A percentile compares a stretch with the other conserved stretches of the same genome.
phyloP scores from a whole-genome alignment of 2,113 vertebrate genomes.

The Romanogobio albipinnatus region DNA sequence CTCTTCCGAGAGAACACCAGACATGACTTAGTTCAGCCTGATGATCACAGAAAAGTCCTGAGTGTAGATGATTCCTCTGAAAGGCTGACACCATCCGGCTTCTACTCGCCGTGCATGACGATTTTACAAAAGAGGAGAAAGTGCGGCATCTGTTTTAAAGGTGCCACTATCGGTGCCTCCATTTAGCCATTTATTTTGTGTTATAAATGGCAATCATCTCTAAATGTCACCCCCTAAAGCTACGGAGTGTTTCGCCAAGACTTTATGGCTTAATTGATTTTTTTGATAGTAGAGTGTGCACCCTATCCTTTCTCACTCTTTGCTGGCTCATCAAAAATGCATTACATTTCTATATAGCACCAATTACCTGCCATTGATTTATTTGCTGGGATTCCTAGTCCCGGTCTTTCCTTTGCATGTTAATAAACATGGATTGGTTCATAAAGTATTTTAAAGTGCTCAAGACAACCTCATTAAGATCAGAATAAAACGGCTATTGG shows the following conservation, averaged over 20 bases:
- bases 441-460: slow-evolving; percentile 6
- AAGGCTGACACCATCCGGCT: slow-evolving; percentile 20
- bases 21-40: slow-evolving; percentile 33
- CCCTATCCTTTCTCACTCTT: slow-evolving; percentile 58
- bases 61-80: slow-evolving; percentile 6
- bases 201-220: slow-evolving; percentile 78
- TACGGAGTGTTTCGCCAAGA: slow-evolving; percentile 62
- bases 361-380: slow-evolving; percentile 56
- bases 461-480: slow-evolving; percentile 16
- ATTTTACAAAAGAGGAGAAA: slow-evolving; percentile 57
- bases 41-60: slow-evolving; percentile 35
- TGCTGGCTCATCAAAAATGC: slow-evolving; percentile 64
- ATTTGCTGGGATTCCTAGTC: slow-evolving; percentile 50
- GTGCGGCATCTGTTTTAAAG: slow-evolving; percentile 62
- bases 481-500: neutral
- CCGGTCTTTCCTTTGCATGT: slow-evolving; percentile 47
- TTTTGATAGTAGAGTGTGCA: slow-evolving; percentile 57
- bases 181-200: slow-evolving; percentile 73
- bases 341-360: slow-evolving; percentile 58
- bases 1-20: slow-evolving; percentile 29
- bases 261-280: slow-evolving; percentile 69
- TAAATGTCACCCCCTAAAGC: slow-evolving; percentile 79
- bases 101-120: slow-evolving; percentile 30
- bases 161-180: slow-evolving; percentile 70
- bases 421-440: slow-evolving; percentile 43